Conservation (phyloP, 1,140 invertebrate genomes). For the Epicauta chinensis region DNA sequence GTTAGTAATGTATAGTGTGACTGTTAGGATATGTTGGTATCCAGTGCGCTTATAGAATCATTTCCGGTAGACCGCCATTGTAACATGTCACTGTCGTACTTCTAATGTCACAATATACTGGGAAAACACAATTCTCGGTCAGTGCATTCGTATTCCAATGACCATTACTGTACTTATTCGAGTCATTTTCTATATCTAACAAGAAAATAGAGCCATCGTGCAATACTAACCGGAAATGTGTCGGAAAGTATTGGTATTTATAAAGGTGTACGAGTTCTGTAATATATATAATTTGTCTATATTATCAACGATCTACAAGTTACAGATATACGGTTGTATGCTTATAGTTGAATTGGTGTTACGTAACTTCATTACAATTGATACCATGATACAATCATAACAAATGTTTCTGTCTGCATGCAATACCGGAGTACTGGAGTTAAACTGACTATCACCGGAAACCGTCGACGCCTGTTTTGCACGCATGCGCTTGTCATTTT, state of each 20-base stretch:
- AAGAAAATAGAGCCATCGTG: too few species aligned
- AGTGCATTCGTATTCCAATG: too few species aligned
- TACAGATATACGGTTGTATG: conserved; percentile 4
- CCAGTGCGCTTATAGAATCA: too few species aligned
- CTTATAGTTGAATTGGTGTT: conserved; percentile 1
- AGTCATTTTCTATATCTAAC: too few species aligned
- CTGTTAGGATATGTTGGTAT: neutral
- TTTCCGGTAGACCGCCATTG: too few species aligned
- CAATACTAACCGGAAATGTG: neutral
- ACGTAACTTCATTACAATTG: conserved; percentile 29
- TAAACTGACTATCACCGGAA: conserved; percentile 18
- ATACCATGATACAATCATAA: conserved; percentile 27
- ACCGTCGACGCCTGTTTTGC: conserved; percentile 11
- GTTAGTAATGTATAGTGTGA: neutral
- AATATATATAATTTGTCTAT: conserved; percentile 18
- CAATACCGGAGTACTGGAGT: conserved; percentile 4
- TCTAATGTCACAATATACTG: too few species aligned
- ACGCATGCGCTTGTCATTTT: conserved; percentile 16
- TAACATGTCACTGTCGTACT: too few species aligned
- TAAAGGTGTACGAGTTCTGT: conserved; percentile 5
- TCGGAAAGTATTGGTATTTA: conserved; percentile 11
- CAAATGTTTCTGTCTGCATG: conserved; percentile 21
- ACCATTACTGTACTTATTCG: too few species aligned
- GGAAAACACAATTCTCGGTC: too few species aligned
- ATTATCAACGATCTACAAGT: conserved; percentile 15